Evolutionary conservation across 2,113 vertebrate species (phyloP), one percentile per base, ranked within the genome.

Genomic region (Elephantulus edwardii): DNA sequence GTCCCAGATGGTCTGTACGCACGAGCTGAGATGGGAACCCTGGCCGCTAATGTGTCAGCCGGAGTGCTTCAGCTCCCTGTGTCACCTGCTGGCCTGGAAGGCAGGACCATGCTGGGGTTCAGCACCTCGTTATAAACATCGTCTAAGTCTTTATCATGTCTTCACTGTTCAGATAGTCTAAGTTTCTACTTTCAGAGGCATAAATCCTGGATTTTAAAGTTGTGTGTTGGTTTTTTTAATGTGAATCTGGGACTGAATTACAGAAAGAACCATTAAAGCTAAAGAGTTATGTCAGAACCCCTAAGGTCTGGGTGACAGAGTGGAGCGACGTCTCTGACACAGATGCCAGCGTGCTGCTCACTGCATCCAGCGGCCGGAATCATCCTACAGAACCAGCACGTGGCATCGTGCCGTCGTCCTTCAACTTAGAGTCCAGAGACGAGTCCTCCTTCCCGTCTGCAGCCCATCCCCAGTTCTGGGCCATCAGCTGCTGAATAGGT

Each of bases 401-500:
- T 95, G 96, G 33, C 97, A 94, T 86, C 93, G 95, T 97, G 95
- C 20, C 56, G 95, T 97, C 97, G 96, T 97, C 97, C 96, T 91
- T 97, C 97, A 94, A 96, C 92, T 22, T 82, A 96, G 95, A 96
- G 95, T 93, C 97, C 95, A 88, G 96, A 97, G 94, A 97, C 96
- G 40, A 95, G 93, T 96, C 94, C 94, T 93, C 93, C 95, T 95
- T 94, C 88, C 93, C 94, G 94, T 96, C 97, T 96, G 96, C 91
- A 84, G 77, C 91, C 91, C 95, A 93, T 97, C 97, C 97, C 97
- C 97, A 97, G 83, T 97, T 97, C 96, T 96, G 86, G 86, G 97
- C 93, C 95, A 96, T 97, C 91, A 94, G 93, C 94, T 97, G 96
- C 96, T 96, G 90, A 97, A 96, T 90, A 95, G 97, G 97, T 97